A percentile compares a stretch with the other conserved stretches of the same genome.
Evolutionary conservation across 2,113 vertebrate species (phyloP).

Genomic region (Periophthalmodon schlosseri): DNA sequence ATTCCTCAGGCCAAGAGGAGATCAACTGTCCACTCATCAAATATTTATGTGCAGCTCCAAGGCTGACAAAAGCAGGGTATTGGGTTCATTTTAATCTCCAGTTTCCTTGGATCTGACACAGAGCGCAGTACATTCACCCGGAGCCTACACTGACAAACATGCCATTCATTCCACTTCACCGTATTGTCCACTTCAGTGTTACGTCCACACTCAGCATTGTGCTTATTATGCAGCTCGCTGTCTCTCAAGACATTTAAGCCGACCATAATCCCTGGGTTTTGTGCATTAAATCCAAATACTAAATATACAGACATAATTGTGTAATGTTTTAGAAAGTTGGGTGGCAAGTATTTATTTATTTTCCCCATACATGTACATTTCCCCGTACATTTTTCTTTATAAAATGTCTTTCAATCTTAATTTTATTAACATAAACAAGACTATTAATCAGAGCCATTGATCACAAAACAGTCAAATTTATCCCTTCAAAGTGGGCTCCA

Average conservation of each 20-base stretch:
- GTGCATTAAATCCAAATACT: not conserved
- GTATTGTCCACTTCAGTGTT: slow-evolving; percentile 6
- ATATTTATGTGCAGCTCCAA: slow-evolving; percentile 59
- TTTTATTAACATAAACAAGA: too few species aligned
- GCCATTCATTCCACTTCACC: slow-evolving; percentile 26
- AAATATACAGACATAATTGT: not conserved
- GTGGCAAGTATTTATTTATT: not conserved
- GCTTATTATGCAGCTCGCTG: not conserved
- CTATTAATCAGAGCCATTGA: too few species aligned
- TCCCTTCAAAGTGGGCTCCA: too few species aligned
- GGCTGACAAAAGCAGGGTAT: slow-evolving; percentile 60
- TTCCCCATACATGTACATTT: not conserved
- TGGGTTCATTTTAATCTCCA: slow-evolving; percentile 60
- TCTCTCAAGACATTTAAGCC: not conserved
- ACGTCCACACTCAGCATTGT: not conserved
- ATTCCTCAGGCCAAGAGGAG: slow-evolving; percentile 48
- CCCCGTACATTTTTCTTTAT: too few species aligned
- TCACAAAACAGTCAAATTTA: too few species aligned
- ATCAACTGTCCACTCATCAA: slow-evolving; percentile 68
- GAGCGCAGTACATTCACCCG: slow-evolving; percentile 18
- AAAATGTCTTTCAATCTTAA: too few species aligned
- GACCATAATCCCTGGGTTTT: not conserved
- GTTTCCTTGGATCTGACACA: slow-evolving; percentile 38
- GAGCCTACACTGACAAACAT: slow-evolving; percentile 18
- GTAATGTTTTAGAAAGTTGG: not conserved